Evolutionary conservation across 2,888 invertebrate species (phyloP), one percentile per base, ranked within the genome.

Genomic region (Synergus umbraculus): DNA sequence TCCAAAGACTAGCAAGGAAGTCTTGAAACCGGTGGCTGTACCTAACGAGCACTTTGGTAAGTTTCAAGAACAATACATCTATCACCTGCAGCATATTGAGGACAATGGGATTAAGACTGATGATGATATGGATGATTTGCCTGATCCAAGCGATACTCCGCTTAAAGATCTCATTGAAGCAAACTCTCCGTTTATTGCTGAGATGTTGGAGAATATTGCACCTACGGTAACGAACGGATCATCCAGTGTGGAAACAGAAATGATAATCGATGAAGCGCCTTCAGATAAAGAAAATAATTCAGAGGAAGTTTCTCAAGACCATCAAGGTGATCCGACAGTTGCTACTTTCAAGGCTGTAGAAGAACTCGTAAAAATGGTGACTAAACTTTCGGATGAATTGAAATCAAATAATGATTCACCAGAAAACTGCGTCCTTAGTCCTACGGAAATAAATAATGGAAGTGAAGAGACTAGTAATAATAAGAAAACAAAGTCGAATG

Each of bases 51-150:
- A 87, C 76, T 85, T 86, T 18, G 87, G 86, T 2, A 89, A 89
- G 73, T 92, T 90, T 49, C 87, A 91, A n/a, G 90, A 91, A 66
- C 87, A 92, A 63, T 92, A 85, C 82, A 85, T 91, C 37, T 85
- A 81, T 66, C 88, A 88, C 77, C 79, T 92, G 18, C 90, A 92
- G 58, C 83, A 88, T 15, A 87, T 89, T 3, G 91, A 91, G 69
- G 88, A 90, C 76, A 76, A 83, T 18, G 87, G 87, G 1, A 86
- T 87, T 7, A 83, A 87, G n/a, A 88, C 85, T 0, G 87, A 87
- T 4, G 87, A 89, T 4, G 67, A 73, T 37, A 0, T 54, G 18
- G 73, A 83, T n/a, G 69, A 64, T 63, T 66, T 86, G n/a, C 83
- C 86, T 0, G 85, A 87, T 80, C 85, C 85, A 4, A 86, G 88